A percentile compares a stretch with the other conserved stretches of the same genome.
Evolutionary conservation across 2,888 invertebrate species (phyloP).

Genomic region (Mimumesa dahlbomi): DNA sequence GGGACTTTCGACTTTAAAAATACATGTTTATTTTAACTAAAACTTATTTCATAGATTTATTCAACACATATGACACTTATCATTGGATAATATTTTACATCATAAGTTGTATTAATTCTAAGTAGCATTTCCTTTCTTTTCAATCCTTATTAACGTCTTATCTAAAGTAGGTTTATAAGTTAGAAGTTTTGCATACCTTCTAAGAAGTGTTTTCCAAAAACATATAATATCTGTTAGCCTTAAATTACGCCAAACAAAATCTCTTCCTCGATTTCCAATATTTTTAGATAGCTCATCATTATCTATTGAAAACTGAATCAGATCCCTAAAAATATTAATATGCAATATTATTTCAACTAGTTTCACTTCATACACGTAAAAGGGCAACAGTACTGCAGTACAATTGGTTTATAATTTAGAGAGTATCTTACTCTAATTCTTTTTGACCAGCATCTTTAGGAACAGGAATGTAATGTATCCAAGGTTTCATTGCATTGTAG

Average conservation of each 20-base stretch:
- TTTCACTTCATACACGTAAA: neutral
- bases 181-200: slow-evolving; percentile 87
- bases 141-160: slow-evolving; percentile 82
- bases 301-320: slow-evolving; percentile 88
- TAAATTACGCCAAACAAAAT: slow-evolving; percentile 92
- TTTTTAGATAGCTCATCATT: slow-evolving; percentile 88
- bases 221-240: slow-evolving; percentile 90
- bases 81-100: too few relatives aligned
- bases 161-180: slow-evolving; percentile 85
- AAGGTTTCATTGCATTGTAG: slow-evolving; percentile 93
- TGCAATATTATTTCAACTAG: slow-evolving; percentile 2
- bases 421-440: slow-evolving; percentile 83
- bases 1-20: too few relatives aligned
- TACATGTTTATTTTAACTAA: slow-evolving; percentile 53
- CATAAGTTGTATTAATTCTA: slow-evolving; percentile 8
- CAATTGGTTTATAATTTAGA: neutral
- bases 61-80: slow-evolving; percentile 11
- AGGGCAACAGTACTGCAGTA: too few relatives aligned
- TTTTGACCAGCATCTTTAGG: slow-evolving; percentile 84
- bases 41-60: slow-evolving; percentile 3
- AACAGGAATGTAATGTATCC: slow-evolving; percentile 97
- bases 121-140: slow-evolving; percentile 11
- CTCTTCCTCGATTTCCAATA: slow-evolving; percentile 91
- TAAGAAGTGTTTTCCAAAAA: slow-evolving; percentile 92
- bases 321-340: slow-evolving; percentile 79